Percentiles rank a stretch among this genome's conserved stretches.
Conservation (phyloP, 2,113 vertebrate species). For the Cephalopterus ornatus region DNA sequence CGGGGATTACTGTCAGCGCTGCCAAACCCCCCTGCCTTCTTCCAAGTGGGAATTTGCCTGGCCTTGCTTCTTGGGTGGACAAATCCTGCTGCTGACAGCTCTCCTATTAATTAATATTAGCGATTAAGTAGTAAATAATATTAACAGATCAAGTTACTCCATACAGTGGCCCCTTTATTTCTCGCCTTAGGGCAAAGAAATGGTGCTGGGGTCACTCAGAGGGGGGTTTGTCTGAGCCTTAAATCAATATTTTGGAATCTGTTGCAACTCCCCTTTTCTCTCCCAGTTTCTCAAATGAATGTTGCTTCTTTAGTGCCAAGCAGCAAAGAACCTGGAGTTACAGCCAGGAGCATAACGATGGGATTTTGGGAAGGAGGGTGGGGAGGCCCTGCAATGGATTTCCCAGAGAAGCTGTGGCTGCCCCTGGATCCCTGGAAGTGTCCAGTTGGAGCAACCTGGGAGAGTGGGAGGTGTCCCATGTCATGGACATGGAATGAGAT, state of each 20-base stretch:
- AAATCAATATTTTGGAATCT: neutral
- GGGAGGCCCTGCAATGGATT: neutral
- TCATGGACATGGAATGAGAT: neutral
- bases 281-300: neutral
- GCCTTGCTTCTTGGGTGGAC: neutral
- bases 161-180: neutral
- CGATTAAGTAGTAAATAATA: neutral
- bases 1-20: neutral
- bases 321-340: neutral
- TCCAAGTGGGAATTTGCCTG: neutral
- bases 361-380: neutral
- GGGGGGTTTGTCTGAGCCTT: neutral
- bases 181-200: neutral
- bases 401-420: neutral
- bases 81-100: neutral
- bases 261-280: neutral
- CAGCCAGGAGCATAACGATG: too few relatives aligned
- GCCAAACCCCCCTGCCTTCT: neutral
- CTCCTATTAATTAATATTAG: neutral
- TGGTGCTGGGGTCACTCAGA: neutral
- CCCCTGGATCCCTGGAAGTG: neutral
- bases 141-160: neutral
- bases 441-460: fast-evolving
- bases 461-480: fast-evolving
- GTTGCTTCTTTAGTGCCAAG: neutral